phyloP scores from a whole-genome alignment of 2,113 vertebrate genomes.

The Tychaedon coryphoeus region DNA sequence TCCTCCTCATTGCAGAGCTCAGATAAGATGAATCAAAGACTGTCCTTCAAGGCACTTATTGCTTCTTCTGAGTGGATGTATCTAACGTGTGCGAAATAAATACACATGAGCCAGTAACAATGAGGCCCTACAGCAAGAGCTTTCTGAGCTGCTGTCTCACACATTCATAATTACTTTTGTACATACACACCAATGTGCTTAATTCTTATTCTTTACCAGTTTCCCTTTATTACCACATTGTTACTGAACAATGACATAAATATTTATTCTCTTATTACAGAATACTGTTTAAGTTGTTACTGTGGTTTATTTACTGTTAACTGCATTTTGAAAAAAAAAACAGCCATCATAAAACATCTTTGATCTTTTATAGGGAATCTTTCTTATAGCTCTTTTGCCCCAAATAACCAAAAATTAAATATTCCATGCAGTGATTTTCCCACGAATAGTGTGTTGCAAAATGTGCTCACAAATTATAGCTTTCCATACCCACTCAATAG shows the following conservation, averaged over 20 bases:
- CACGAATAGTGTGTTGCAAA: not conserved
- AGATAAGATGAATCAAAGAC: not conserved
- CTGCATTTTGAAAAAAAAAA: not conserved
- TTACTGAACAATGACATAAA: not conserved
- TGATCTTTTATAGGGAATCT: not conserved
- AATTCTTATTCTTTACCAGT: not conserved
- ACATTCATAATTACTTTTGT: not conserved
- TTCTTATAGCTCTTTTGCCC: not conserved
- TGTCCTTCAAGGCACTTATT: not conserved
- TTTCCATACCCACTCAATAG: not conserved
- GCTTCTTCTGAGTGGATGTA: not conserved
- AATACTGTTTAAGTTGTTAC: not conserved
- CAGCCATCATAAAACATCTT: not conserved
- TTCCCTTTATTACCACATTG: not conserved
- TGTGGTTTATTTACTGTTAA: not conserved
- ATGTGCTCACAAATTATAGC: not conserved
- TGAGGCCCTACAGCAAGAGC: not conserved
- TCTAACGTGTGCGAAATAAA: not conserved
- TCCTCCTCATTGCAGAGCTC: not conserved
- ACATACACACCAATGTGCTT: not conserved
- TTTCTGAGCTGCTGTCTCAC: not conserved
- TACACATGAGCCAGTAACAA: not conserved
- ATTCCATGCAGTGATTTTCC: not conserved
- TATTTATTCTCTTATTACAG: not conserved
- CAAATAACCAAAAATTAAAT: not conserved